Conservation (phyloP, 2,888 invertebrate genomes). For the Fragum sueziense region DNA sequence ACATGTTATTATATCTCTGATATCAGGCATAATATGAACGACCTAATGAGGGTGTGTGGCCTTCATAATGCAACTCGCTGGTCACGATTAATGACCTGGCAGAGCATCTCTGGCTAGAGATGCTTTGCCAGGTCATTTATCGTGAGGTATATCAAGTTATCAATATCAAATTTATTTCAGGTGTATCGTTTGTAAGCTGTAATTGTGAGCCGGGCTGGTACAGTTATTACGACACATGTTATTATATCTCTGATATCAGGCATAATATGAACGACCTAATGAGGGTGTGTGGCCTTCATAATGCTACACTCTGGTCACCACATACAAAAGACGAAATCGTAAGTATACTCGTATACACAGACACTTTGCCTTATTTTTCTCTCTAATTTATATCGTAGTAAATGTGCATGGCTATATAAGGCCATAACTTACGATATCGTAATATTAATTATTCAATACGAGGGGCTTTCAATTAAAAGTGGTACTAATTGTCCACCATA, state of each 20-base stretch:
- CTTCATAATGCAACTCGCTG: constrained; percentile 63
- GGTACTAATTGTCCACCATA: no score
- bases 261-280: constrained; percentile 49
- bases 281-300: constrained; percentile 55
- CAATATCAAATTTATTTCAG: constrained; percentile 27
- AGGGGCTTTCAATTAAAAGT: no score
- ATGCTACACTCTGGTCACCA: constrained; percentile 62
- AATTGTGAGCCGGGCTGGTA: constrained; percentile 67
- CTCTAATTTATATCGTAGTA: no score
- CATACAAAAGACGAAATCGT: constrained; percentile 61
- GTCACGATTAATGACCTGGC: no score
- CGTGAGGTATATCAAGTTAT: no score
- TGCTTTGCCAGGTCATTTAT: no score
- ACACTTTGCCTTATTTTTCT: no score
- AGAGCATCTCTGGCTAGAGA: no score
- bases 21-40: constrained; percentile 45
- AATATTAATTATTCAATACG: no score
- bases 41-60: constrained; percentile 50
- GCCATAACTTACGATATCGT: no score
- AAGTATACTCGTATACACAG: no score
- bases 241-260: constrained; percentile 56
- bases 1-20: constrained; percentile 63
- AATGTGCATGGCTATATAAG: no score
- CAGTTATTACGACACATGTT: constrained; percentile 61
- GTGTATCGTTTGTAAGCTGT: constrained; percentile 23